Evolutionary conservation across 2,888 invertebrate genomes (phyloP).

Genomic region (Chrysolina americana): DNA sequence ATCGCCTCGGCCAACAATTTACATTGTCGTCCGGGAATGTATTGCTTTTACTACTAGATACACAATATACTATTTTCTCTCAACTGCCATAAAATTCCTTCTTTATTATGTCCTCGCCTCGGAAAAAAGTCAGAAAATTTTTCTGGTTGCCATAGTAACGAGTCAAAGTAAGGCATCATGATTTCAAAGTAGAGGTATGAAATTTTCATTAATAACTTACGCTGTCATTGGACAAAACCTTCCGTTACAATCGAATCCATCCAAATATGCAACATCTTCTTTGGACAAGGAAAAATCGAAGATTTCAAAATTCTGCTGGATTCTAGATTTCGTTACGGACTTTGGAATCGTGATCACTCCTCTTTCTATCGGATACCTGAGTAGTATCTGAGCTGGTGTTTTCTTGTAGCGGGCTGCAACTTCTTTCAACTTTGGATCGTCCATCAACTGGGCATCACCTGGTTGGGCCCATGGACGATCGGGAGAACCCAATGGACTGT

Average conservation of each 20-base stretch:
- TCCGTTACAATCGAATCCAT: conserved; percentile 78
- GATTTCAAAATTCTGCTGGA: conserved; percentile 80
- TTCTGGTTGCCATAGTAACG: too few species aligned
- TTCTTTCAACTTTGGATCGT: conserved; percentile 80
- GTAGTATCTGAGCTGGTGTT: conserved; percentile 79
- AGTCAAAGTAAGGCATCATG: too few species aligned
- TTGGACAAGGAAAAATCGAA: conserved; percentile 80
- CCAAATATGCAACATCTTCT: conserved; percentile 78
- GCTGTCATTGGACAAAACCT: conserved; percentile 74
- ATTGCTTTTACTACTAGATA: too few species aligned
- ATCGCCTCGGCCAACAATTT: too few species aligned
- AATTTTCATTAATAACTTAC: conserved; percentile 69
- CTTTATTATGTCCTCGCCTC: too few species aligned
- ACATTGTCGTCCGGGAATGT: too few species aligned
- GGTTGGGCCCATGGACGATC: conserved; percentile 87
- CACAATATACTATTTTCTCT: too few species aligned
- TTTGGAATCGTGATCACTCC: conserved; percentile 86
- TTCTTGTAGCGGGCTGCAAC: conserved; percentile 78
- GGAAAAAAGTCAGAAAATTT: too few species aligned
- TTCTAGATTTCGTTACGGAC: conserved; percentile 80
- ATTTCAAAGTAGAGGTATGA: too few species aligned
- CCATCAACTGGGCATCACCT: conserved; percentile 80
- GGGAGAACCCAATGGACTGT: conserved; percentile 88
- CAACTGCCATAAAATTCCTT: too few species aligned
- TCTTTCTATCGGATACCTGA: conserved; percentile 78